Evolutionary conservation across 2,888 invertebrate genomes (phyloP).

Genomic region (Polyploca ridens): DNA sequence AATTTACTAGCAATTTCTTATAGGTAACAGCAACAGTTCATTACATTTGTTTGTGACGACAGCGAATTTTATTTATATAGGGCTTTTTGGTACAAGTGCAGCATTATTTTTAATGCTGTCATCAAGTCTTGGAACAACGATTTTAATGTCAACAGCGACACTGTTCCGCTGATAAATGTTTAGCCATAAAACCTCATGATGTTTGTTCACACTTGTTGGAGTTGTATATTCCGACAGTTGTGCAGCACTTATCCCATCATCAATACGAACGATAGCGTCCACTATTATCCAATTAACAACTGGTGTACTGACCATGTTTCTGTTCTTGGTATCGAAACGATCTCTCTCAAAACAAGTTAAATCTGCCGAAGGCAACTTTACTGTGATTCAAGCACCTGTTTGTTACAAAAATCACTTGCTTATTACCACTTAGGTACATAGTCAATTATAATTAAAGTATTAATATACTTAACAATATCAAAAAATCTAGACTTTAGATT

Average conservation of each 20-base stretch:
- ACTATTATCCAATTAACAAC: constrained; percentile 58
- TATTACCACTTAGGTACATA: too few species aligned
- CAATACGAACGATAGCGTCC: constrained; percentile 15
- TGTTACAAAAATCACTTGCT: constrained; percentile 45
- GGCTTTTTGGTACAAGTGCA: neutral
- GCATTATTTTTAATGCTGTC: neutral
- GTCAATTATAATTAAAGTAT: neutral
- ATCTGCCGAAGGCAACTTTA: constrained; percentile 35
- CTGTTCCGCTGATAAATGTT: constrained; percentile 31
- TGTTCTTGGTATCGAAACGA: constrained; percentile 30
- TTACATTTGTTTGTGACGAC: neutral
- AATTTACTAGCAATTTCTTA: too few species aligned
- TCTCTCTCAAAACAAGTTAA: constrained; percentile 50
- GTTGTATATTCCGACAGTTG: constrained; percentile 26
- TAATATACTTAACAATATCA: too few species aligned
- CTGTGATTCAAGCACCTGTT: constrained; percentile 41
- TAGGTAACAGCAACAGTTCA: neutral
- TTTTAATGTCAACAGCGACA: neutral
- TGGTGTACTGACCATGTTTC: constrained; percentile 28
- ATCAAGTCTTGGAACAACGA: neutral
- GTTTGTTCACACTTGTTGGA: constrained; percentile 37
- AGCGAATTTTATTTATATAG: neutral
- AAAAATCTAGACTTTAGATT: too few species aligned
- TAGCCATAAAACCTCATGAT: constrained; percentile 40
- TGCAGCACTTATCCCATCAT: constrained; percentile 11